A percentile compares a stretch with the other conserved stretches of the same genome.
Conservation (phyloP, 2,113 vertebrate genomes). For the Eretmochelys imbricata region DNA sequence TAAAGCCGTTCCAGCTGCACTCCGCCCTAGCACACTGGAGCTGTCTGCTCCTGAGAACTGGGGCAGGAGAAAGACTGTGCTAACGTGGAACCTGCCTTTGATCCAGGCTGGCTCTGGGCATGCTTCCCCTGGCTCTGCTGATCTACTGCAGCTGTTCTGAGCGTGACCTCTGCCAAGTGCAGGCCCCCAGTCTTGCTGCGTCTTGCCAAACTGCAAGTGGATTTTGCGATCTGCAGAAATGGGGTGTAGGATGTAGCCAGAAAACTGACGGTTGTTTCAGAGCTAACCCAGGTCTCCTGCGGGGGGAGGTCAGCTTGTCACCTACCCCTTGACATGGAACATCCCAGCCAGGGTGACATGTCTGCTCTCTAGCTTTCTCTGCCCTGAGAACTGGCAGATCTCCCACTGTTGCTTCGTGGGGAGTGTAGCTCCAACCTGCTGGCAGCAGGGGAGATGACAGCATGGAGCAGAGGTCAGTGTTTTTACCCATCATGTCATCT, state of each 20-base stretch:
- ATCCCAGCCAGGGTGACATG: too few relatives aligned
- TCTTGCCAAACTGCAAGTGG: neutral
- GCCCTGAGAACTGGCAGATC: too few relatives aligned
- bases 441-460: fast-evolving
- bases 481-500: neutral
- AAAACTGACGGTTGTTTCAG: fast-evolving
- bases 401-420: too few relatives aligned
- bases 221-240: neutral
- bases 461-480: neutral
- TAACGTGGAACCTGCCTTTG: neutral
- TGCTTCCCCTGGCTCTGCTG: neutral
- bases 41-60: neutral
- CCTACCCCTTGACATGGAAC: too few relatives aligned
- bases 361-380: too few relatives aligned
- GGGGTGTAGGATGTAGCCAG: neutral
- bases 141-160: neutral
- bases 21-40: fast-evolving
- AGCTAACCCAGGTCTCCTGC: fast-evolving
- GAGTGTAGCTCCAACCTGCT: too few relatives aligned
- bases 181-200: fast-evolving
- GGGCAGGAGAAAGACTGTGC: neutral
- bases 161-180: fast-evolving
- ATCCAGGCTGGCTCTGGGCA: neutral
- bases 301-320: neutral
- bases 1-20: neutral